Evolutionary conservation across 1,140 invertebrate species (phyloP).

Genomic region (Drosophila sulfurigaster): DNA sequence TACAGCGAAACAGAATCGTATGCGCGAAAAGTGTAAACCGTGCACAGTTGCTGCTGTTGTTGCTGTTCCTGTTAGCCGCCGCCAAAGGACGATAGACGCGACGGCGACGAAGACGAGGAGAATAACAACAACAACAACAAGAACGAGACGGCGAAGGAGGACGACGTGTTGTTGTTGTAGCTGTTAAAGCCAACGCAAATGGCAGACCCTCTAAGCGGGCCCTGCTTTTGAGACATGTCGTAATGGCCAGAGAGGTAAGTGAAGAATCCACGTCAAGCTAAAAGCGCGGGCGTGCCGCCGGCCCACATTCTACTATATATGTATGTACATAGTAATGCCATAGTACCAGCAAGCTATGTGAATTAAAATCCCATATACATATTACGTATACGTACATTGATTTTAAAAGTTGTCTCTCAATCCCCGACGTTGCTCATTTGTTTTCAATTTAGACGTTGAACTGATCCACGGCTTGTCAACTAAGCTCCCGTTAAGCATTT

Average conservation of each 20-base stretch:
- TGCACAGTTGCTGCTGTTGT: constrained; percentile 66
- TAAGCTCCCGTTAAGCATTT: constrained; percentile 60
- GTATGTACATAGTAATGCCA: constrained; percentile 16
- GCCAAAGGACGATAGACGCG: constrained; percentile 56
- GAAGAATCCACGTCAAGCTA: constrained; percentile 19
- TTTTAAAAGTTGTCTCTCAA: constrained; percentile 34
- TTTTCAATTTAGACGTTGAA: constrained; percentile 44
- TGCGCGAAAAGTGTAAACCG: constrained; percentile 76
- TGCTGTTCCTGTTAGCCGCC: constrained; percentile 53
- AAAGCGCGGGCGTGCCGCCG: constrained; percentile 37
- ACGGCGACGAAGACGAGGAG: constrained; percentile 45
- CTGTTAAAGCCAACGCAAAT: constrained; percentile 71
- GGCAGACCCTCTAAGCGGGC: constrained; percentile 80
- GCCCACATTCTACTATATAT: constrained; percentile 3
- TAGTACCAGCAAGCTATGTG: constrained; percentile 6
- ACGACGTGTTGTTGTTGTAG: constrained; percentile 30
- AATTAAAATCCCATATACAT: constrained; percentile 34
- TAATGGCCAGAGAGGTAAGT: constrained; percentile 88
- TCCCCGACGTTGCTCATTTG: constrained; percentile 40
- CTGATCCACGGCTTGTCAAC: constrained; percentile 41
- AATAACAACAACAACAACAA: constrained; percentile 21
- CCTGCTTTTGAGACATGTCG: constrained; percentile 86
- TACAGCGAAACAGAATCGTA: constrained; percentile 53
- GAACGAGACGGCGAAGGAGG: constrained; percentile 10
- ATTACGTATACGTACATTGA: constrained; percentile 21